Evolutionary conservation across 2,797 vertebrate genomes (phyloP).

Genomic region (Darevskia nairensis): DNA sequence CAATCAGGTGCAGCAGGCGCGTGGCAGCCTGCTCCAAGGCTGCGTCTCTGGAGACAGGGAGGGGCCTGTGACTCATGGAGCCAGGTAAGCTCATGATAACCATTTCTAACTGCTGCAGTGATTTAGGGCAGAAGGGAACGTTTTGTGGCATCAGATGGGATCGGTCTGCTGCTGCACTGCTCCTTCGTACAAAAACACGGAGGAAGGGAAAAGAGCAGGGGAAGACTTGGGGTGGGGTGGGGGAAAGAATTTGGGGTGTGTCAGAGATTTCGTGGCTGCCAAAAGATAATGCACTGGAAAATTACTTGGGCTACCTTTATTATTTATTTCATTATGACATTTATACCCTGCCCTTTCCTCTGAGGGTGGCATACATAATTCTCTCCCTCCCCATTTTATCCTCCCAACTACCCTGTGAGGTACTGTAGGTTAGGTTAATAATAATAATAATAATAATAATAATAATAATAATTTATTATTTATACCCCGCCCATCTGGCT

Average conservation of each 20-base stretch:
- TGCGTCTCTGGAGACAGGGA: conserved; percentile 79
- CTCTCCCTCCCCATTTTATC: too few species aligned
- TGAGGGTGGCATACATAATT: too few species aligned
- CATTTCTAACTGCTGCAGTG: conserved; percentile 74
- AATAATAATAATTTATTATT: too few species aligned
- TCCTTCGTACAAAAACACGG: neutral
- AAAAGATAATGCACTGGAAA: neutral
- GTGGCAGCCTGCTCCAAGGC: conserved; percentile 91
- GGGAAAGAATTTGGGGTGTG: neutral
- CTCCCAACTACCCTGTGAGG: too few species aligned
- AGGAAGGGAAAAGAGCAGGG: neutral
- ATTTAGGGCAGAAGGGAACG: conserved; percentile 77
- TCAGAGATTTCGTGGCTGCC: neutral
- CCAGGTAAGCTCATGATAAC: conserved; percentile 79
- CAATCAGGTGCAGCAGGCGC: conserved; percentile 97
- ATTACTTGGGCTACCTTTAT: neutral
- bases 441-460: too few species aligned
- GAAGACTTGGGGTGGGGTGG: neutral
- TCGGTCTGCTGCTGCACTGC: conserved; percentile 59
- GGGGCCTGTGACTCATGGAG: conserved; percentile 79
- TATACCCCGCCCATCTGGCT: too few species aligned
- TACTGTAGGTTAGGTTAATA: too few species aligned
- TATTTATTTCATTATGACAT: too few species aligned
- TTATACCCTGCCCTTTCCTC: too few species aligned
- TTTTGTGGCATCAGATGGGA: conserved; percentile 69